Evolutionary conservation across 2,888 invertebrate species (phyloP).

Genomic region (Stenolophus ochropezus): DNA sequence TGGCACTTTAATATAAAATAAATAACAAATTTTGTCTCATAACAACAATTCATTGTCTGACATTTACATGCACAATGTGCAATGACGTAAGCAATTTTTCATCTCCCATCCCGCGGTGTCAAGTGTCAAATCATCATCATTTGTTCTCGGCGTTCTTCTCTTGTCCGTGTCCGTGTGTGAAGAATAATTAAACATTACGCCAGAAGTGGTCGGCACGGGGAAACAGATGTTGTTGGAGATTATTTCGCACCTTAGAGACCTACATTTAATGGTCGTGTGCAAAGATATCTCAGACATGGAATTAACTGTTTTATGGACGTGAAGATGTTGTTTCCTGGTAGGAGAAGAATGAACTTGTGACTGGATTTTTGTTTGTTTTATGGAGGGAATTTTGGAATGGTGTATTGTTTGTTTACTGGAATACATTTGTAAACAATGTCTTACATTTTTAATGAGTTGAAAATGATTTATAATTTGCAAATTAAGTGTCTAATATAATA

Average conservation of each 20-base stretch:
- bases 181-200: constrained; percentile 40
- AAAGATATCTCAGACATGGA: constrained; percentile 10
- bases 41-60: not conserved
- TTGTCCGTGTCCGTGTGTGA: not conserved
- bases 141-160: not conserved
- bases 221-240: constrained; percentile 29
- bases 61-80: not conserved
- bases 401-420: not conserved
- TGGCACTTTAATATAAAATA: no score
- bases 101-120: not conserved
- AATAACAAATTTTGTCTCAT: not conserved
- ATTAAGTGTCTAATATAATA: not conserved
- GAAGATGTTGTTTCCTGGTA: constrained; percentile 26
- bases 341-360: not conserved
- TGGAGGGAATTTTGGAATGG: not conserved
- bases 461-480: not conserved
- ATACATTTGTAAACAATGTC: not conserved
- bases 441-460: not conserved
- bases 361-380: constrained; percentile 2
- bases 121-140: not conserved
- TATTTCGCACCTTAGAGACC: constrained; percentile 34
- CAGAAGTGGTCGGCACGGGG: constrained; percentile 17
- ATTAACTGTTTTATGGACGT: constrained; percentile 32
- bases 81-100: not conserved
- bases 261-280: constrained; percentile 31